Conservation (phyloP, 2,113 vertebrate genomes). For the Tautogolabrus adspersus region DNA sequence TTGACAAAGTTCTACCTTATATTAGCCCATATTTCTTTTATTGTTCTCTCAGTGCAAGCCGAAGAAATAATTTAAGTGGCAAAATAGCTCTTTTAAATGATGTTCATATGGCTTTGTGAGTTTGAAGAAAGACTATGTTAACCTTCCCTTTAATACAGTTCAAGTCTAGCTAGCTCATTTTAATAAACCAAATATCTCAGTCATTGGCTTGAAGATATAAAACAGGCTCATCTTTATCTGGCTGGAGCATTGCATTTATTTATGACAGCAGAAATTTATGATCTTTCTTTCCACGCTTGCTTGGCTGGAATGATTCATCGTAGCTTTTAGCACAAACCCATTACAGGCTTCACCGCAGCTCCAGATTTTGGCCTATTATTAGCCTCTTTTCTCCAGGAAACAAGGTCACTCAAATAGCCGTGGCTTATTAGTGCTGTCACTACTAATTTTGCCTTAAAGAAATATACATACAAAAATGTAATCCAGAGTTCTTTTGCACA, state of each 20-base stretch:
- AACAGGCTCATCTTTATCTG: slow-evolving; percentile 46
- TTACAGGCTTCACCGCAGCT: slow-evolving; percentile 71
- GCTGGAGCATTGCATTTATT: slow-evolving; percentile 34
- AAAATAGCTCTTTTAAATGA: not conserved
- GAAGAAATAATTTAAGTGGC: not conserved
- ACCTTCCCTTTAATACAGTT: not conserved
- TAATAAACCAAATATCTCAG: not conserved
- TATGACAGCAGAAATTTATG: slow-evolving; percentile 42
- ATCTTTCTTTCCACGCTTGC: slow-evolving; percentile 62
- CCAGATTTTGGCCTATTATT: slow-evolving; percentile 82
- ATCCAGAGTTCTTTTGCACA: slow-evolving; percentile 27
- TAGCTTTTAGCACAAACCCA: slow-evolving; percentile 66
- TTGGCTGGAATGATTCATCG: slow-evolving; percentile 61
- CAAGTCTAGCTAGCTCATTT: not conserved
- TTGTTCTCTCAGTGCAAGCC: no score
- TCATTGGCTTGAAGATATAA: slow-evolving; percentile 33
- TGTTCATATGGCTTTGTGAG: not conserved
- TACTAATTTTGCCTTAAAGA: slow-evolving; percentile 71
- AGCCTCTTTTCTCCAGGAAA: slow-evolving; percentile 79
- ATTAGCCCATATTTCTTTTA: no score
- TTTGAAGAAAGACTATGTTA: not conserved
- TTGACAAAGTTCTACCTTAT: no score
- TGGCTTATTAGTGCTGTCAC: slow-evolving; percentile 75
- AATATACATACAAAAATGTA: slow-evolving; percentile 51
- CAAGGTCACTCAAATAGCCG: slow-evolving; percentile 78